A percentile compares a stretch with the other conserved stretches of the same genome.
These are phyloP conservation scores for Petromus typicus DNA, from an alignment of 2,113 vertebrate genomes.

Conservation along the genomic window DNA sequence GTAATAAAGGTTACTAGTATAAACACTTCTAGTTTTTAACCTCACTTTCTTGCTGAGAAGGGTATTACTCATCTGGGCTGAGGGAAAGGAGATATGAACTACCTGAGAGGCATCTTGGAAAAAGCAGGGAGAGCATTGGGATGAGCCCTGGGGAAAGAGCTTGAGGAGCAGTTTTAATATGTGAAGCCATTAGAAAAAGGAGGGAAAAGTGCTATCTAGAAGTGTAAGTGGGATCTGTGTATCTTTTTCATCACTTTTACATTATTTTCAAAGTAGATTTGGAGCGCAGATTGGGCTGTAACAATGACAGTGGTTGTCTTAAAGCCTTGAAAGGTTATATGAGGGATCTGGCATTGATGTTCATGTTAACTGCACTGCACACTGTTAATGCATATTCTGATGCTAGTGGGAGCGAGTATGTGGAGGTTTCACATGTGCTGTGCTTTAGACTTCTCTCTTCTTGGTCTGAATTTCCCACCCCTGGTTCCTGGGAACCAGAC, in stretches of 20 bases:
- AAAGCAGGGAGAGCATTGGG: background rate
- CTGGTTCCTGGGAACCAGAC: background rate
- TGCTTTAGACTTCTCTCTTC: background rate
- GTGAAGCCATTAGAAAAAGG: background rate
- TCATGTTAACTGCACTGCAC: background rate
- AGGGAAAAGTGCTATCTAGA: background rate
- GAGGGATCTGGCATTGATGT: background rate
- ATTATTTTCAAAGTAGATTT: slow-evolving; percentile 32
- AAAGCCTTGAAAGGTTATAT: background rate
- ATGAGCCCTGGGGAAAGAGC: background rate
- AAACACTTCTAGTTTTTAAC: slow-evolving; percentile 31
- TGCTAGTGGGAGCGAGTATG: background rate
- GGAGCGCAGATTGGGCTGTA: background rate
- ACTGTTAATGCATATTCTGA: background rate
- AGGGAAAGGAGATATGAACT: background rate
- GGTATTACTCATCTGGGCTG: background rate
- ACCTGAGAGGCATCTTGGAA: background rate
- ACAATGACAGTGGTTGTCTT: background rate
- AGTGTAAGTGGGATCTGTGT: background rate
- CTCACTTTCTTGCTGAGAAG: background rate
- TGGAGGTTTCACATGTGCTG: background rate
- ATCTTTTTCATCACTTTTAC: background rate
- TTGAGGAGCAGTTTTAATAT: slow-evolving; percentile 3
- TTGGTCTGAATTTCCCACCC: background rate
- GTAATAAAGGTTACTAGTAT: background rate